Conservation (phyloP, 1,140 invertebrate genomes). For the Trissolcus basalis region DNA sequence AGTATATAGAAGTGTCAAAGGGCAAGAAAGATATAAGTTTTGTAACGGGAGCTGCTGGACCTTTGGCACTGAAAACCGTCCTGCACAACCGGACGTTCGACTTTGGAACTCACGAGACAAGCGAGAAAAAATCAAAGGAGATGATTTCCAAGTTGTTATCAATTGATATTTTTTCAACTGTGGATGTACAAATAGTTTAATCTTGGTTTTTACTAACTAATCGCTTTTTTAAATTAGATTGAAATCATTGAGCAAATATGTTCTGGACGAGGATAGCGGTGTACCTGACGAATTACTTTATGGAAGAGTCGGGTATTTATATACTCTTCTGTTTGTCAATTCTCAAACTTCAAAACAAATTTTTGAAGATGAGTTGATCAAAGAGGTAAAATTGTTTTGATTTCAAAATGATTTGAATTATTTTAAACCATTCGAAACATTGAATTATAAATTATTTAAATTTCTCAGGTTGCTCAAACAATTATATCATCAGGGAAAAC, state of each 20-base stretch:
- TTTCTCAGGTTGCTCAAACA: constrained; percentile 78
- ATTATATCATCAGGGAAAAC: constrained; percentile 83
- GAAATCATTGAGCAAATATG: constrained; percentile 74
- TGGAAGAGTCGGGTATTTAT: constrained; percentile 91
- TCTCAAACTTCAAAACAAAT: constrained; percentile 77
- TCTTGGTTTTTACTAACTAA: constrained; percentile 29
- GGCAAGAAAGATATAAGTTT: constrained; percentile 79
- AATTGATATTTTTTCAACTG: not conserved
- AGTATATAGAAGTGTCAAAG: constrained; percentile 72
- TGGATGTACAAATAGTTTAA: not conserved
- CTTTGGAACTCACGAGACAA: constrained; percentile 67
- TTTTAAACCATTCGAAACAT: not conserved
- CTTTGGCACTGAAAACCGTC: constrained; percentile 82
- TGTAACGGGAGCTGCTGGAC: constrained; percentile 86
- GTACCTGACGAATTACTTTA: constrained; percentile 90
- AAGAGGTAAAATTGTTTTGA: constrained; percentile 69
- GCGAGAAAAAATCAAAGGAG: constrained; percentile 70
- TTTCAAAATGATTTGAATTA: constrained; percentile 1
- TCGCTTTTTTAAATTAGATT: constrained; percentile 72
- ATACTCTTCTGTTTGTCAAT: constrained; percentile 83
- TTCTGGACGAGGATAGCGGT: constrained; percentile 73
- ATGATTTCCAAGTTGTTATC: constrained; percentile 74
- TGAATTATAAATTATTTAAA: not conserved
- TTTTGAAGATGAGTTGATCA: constrained; percentile 74
- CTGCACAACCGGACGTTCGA: constrained; percentile 74